A percentile compares a stretch with the other conserved stretches of the same genome.
Evolutionary conservation across 2,113 vertebrate genomes (phyloP).

Genomic region (Regulus satrapa): DNA sequence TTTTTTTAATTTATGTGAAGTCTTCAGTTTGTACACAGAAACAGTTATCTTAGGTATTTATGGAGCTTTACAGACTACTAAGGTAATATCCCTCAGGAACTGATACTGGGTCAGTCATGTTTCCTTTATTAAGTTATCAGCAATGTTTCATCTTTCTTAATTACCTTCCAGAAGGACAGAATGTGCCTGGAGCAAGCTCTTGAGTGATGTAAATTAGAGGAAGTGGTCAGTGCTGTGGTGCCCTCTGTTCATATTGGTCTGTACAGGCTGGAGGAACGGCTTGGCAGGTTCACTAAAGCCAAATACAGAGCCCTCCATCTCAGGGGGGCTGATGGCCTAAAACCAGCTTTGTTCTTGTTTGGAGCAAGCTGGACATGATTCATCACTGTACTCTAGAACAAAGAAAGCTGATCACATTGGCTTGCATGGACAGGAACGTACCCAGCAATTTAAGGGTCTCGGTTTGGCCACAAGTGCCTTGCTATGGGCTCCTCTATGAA

Average conservation of each 20-base stretch:
- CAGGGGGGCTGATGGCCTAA: background rate
- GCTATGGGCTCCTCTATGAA: background rate
- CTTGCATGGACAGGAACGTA: rapidly evolving
- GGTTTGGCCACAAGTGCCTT: background rate
- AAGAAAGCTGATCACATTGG: background rate
- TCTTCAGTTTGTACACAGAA: background rate
- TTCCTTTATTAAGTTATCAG: background rate
- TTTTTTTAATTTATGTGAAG: background rate
- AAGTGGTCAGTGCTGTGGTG: background rate
- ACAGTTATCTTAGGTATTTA: background rate
- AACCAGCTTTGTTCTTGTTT: background rate
- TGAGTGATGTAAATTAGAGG: background rate
- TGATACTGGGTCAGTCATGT: background rate
- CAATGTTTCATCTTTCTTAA: background rate
- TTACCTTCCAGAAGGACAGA: background rate
- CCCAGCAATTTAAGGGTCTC: background rate
- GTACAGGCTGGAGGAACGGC: background rate
- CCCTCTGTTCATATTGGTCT: background rate
- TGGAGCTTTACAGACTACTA: background rate
- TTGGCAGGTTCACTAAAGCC: background rate
- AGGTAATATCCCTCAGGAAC: background rate
- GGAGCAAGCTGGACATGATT: background rate
- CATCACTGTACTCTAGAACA: background rate
- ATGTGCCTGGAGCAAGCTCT: background rate
- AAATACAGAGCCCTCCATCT: background rate